phyloP scores from a whole-genome alignment of 2,113 vertebrate genomes.

The Megaleporinus macrocephalus region DNA sequence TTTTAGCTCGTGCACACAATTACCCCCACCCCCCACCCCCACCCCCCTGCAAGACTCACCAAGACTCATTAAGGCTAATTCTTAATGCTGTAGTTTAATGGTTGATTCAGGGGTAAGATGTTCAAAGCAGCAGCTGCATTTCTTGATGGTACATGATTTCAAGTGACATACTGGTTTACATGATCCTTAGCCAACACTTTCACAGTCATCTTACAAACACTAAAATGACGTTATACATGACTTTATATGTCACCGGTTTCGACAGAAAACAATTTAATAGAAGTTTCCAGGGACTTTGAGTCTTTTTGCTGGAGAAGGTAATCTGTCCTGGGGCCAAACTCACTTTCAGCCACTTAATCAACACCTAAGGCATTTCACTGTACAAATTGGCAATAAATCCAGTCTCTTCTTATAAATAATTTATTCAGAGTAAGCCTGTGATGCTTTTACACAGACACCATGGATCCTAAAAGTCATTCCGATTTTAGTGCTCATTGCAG shows the following conservation, averaged over 20 bases:
- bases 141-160: background rate
- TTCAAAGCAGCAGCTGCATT: background rate
- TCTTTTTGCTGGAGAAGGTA: background rate
- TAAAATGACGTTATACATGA: background rate
- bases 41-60: background rate
- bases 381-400: background rate
- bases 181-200: background rate
- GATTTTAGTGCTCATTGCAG: background rate
- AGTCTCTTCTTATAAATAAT: conserved; percentile 15
- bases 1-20: background rate
- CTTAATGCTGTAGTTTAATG: background rate
- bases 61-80: background rate
- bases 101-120: conserved; percentile 38
- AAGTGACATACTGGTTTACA: background rate
- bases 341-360: background rate
- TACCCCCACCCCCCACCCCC: background rate
- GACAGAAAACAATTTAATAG: background rate
- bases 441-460: conserved; percentile 18
- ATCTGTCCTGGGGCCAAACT: background rate
- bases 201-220: background rate
- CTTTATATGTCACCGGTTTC: background rate
- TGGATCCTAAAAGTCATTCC: conserved; percentile 5
- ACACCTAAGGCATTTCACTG: background rate
- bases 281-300: background rate
- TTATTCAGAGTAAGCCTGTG: conserved; percentile 4